These are phyloP conservation scores for Drosophila prostipennis DNA, from an alignment of 2,888 invertebrate species.

Conservation along the genomic window DNA sequence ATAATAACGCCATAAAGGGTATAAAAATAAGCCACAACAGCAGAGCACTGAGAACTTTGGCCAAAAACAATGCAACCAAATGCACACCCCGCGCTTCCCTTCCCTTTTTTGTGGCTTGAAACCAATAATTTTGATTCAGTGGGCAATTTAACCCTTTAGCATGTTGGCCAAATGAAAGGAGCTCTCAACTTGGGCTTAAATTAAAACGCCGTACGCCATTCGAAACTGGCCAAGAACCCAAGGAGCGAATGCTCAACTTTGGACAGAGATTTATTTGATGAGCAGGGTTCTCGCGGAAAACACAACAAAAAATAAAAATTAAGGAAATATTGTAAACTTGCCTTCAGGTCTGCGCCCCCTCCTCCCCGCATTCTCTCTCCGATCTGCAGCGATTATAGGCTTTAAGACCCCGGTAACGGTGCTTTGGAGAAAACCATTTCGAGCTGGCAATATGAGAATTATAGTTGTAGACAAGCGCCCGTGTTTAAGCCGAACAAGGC, in stretches of 20 bases:
- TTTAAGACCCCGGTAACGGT: constrained; percentile 66
- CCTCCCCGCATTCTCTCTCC: not conserved
- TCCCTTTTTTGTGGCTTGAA: constrained; percentile 64
- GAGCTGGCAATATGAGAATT: constrained; percentile 39
- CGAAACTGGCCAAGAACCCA: constrained; percentile 36
- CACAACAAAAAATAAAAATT: constrained; percentile 19
- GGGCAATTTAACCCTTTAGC: constrained; percentile 84
- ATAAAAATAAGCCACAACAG: constrained; percentile 8
- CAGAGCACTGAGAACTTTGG: constrained; percentile 29
- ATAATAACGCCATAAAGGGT: constrained; percentile 1
- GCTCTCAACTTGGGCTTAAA: constrained; percentile 72
- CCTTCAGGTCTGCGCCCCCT: constrained; percentile 40
- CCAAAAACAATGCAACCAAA: constrained; percentile 74
- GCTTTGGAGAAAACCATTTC: constrained; percentile 46
- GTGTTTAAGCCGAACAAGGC: constrained; percentile 38
- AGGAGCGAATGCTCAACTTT: constrained; percentile 57
- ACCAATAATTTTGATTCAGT: constrained; percentile 85
- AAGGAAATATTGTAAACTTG: constrained; percentile 52
- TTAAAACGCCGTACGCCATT: constrained; percentile 71
- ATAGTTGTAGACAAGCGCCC: constrained; percentile 41
- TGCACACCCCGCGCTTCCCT: constrained; percentile 24
- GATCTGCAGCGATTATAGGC: constrained; percentile 57
- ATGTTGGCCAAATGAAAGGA: constrained; percentile 80
- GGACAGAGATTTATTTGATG: constrained; percentile 78
- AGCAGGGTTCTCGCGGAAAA: constrained; percentile 55